Base-by-base conservation (phyloP, 2,888 invertebrate species). In the Diaphora mendica region DNA sequence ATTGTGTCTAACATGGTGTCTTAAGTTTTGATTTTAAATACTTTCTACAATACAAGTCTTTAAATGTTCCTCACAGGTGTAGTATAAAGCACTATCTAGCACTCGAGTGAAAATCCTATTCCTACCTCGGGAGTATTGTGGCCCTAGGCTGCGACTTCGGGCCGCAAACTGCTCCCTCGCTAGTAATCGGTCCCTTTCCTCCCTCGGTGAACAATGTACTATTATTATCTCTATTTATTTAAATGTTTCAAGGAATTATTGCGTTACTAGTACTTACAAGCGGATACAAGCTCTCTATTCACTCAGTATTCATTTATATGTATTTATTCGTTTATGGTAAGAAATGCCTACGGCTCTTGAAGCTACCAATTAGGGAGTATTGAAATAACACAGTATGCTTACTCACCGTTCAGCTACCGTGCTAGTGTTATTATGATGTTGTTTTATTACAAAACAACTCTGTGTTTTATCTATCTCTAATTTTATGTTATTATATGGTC, bases 151-250 rank as follows among this genome's bases (percentile, higher is more conserved):
- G n/a, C n/a, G n/a, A n/a, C n/a, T n/a, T n/a, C n/a, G n/a, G n/a
- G n/a, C n/a, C n/a, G n/a, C n/a, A n/a, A n/a, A n/a, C n/a, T n/a
- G n/a, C n/a, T n/a, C n/a, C n/a, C n/a, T n/a, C n/a, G n/a, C n/a
- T n/a, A n/a, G n/a, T n/a, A n/a, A n/a, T n/a, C n/a, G n/a, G n/a
- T n/a, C n/a, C n/a, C n/a, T n/a, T n/a, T n/a, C n/a, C n/a, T n/a
- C n/a, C n/a, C n/a, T n/a, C n/a, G n/a, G n/a, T n/a, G n/a, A n/a
- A n/a, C n/a, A n/a, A n/a, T n/a, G n/a, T n/a, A n/a, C n/a, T n/a
- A n/a, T n/a, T n/a, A n/a, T n/a, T 71, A 59, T 68, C 39, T 68
- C 11, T 30, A 51, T 66, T 66, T 68, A 51, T 68, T 64, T 67
- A 67, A 5, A 26, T 39, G 33, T 33, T 48, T 33, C 35, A 62